Conservation (phyloP, 2,888 invertebrate genomes). For the Lampropteryx suffumata region DNA sequence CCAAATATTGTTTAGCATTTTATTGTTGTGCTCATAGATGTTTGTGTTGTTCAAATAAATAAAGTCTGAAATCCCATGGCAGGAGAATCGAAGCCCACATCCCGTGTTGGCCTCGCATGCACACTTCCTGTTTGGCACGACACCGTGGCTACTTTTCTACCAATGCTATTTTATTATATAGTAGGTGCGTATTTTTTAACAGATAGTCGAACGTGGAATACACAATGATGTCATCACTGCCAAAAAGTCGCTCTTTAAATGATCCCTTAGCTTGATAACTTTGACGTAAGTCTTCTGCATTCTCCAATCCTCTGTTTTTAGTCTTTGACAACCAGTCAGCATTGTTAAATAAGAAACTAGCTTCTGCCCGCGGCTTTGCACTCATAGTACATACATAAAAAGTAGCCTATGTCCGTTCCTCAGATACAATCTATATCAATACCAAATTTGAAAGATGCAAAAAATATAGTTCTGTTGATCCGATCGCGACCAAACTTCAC, state of each 20-base stretch:
- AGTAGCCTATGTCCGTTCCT: too few relatives aligned
- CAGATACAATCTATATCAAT: too few relatives aligned
- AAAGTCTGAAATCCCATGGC: constrained; percentile 60
- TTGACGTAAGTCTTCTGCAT: too few relatives aligned
- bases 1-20: constrained; percentile 33
- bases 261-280: too few relatives aligned
- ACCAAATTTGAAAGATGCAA: too few relatives aligned
- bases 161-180: constrained; percentile 48
- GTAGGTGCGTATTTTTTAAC: constrained; percentile 32
- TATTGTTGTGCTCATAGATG: constrained; percentile 30
- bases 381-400: too few relatives aligned
- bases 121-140: constrained; percentile 81
- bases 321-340: too few relatives aligned
- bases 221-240: background rate
- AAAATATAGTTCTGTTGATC: too few relatives aligned
- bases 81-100: constrained; percentile 72
- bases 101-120: constrained; percentile 67
- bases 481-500: too few relatives aligned
- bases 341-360: too few relatives aligned
- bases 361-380: too few relatives aligned
- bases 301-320: too few relatives aligned
- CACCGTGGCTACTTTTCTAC: constrained; percentile 71
- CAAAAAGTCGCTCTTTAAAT: background rate
- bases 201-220: background rate
- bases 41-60: constrained; percentile 45